Evolutionary conservation across 2,888 invertebrate species (phyloP), one percentile per base, ranked within the genome.

Genomic region (Drosophila putrida): DNA sequence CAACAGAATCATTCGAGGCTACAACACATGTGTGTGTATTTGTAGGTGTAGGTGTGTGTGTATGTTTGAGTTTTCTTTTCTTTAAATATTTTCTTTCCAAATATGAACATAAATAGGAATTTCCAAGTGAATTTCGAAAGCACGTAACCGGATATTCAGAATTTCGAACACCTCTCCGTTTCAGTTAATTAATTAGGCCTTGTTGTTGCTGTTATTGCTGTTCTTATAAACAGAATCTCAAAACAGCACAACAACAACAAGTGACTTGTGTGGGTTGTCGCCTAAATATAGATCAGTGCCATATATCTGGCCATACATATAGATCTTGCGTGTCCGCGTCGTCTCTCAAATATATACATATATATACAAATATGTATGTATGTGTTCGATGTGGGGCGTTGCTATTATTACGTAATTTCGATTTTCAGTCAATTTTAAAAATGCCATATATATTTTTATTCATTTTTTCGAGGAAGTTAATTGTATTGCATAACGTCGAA

Each of bases 281-380:
- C 78, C 82, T 88, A 89, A 88, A 89, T 83, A 82, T 88, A 88
- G 88, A 84, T 82, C 89, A 81, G 71, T 77, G 77, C 71, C 75
- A 73, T 70, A 81, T 74, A 76, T 58, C 59, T 63, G 68, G 36
- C 62, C 54, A 62, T 61, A 61, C 46, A 75, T 59, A 68, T 66
- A 65, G 53, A 36, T 69, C 65, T 80, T 80, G 78, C 76, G 73
- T 80, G 62, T 66, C 65, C 65, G 65, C 55, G 50, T 65, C 46
- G 60, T 39, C 36, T 54, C 58, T 46, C 20, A 55, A 62, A 55
- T 49, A 55, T 43, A 62, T 41, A 49, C 44, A 27, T 11, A n/a
- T 28, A 46, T 28, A 13, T 47, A 33, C 10, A 20, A 55, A 55
- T 39, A 39, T 46, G 6, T 67, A 36, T 64, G 46, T 41, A 41